Evolutionary conservation across 2,888 invertebrate species (phyloP).

Genomic region (Cinara cedri): DNA sequence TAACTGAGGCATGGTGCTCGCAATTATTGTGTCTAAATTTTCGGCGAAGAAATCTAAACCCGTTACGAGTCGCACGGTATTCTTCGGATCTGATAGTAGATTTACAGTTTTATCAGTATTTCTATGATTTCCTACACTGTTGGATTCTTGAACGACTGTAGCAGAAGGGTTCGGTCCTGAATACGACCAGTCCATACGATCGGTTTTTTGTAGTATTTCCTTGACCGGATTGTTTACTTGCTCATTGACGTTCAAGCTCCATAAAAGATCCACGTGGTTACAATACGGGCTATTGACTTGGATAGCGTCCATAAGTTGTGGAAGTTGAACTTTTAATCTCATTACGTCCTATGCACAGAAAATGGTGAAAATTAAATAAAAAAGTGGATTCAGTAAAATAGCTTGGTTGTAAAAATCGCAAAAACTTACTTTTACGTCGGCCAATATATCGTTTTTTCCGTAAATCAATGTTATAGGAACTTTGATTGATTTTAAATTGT

Average conservation of each 20-base stretch:
- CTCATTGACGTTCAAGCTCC: slow-evolving; percentile 61
- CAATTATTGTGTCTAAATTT: slow-evolving; percentile 26
- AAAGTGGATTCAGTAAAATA: slow-evolving; percentile 56
- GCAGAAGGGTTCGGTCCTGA: neutral
- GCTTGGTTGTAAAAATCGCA: neutral
- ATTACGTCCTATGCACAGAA: slow-evolving; percentile 66
- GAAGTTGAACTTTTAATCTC: slow-evolving; percentile 67
- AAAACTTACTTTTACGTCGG: slow-evolving; percentile 66
- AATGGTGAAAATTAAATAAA: neutral
- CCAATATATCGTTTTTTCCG: slow-evolving; percentile 71
- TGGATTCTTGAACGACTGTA: neutral
- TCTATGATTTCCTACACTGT: neutral
- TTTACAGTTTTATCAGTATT: neutral
- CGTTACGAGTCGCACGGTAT: neutral
- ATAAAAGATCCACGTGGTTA: slow-evolving; percentile 75
- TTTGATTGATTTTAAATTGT: slow-evolving; percentile 68
- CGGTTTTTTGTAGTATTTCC: slow-evolving; percentile 14
- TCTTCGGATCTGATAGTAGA: neutral
- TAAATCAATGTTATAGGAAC: slow-evolving; percentile 70
- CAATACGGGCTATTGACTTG: slow-evolving; percentile 67
- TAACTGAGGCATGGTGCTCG: slow-evolving; percentile 1
- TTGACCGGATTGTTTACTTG: slow-evolving; percentile 22
- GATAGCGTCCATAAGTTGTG: slow-evolving; percentile 65
- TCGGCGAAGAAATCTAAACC: neutral
- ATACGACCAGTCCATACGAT: slow-evolving; percentile 4